Conservation (phyloP, 2,797 vertebrate genomes). For the Sorex maritimensis region DNA sequence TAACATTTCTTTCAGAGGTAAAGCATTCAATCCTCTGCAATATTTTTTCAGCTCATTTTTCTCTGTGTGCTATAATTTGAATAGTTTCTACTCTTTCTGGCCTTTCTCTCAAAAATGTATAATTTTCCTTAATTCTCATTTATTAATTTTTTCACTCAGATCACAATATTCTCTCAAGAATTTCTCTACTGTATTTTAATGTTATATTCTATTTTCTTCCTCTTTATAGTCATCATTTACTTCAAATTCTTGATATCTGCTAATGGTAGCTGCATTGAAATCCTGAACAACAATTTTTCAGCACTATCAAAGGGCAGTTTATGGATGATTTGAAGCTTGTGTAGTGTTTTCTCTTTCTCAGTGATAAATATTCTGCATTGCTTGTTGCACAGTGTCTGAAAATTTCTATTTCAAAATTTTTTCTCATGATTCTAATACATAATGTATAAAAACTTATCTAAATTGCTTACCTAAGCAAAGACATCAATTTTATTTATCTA, state of each 20-base stretch:
- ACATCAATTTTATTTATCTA: not conserved
- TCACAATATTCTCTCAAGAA: not conserved
- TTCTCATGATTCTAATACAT: no score
- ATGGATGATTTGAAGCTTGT: not conserved
- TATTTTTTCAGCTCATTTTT: not conserved
- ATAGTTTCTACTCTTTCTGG: not conserved
- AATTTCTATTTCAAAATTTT: not conserved
- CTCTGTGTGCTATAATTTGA: not conserved
- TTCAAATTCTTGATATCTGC: not conserved
- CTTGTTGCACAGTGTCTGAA: not conserved
- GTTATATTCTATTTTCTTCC: not conserved
- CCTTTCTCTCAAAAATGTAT: not conserved
- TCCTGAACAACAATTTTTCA: not conserved
- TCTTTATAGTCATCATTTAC: not conserved
- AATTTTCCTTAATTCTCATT: not conserved
- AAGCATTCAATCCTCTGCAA: not conserved
- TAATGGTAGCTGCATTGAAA: not conserved
- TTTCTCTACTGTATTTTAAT: not conserved
- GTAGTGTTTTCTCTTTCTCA: not conserved
- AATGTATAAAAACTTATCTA: not conserved
- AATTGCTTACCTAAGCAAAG: not conserved
- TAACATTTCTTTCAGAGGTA: not conserved
- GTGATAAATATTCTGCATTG: not conserved
- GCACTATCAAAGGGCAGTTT: not conserved
- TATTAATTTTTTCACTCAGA: not conserved